phyloP scores from a whole-genome alignment of 1,140 invertebrate genomes.

The Apis cerana region DNA sequence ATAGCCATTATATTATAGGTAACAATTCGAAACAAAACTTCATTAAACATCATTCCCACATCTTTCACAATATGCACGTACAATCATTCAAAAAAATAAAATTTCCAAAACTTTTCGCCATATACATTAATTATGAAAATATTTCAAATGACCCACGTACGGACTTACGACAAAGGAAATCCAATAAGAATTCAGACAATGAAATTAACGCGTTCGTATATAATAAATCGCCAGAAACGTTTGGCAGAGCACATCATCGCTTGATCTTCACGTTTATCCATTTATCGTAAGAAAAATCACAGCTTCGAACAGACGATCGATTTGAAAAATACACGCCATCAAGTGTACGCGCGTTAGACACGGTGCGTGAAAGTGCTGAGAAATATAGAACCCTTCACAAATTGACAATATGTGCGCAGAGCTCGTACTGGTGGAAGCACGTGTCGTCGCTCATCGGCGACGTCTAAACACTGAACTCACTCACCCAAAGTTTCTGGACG shows the following conservation, averaged over 20 bases:
- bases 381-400: constrained; percentile 18
- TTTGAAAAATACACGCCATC: constrained; percentile 7
- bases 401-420: constrained; percentile 46
- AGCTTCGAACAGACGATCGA: background rate
- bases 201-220: background rate
- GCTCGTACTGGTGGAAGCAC: constrained; percentile 66
- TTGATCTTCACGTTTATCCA: background rate
- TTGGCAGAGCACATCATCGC: background rate
- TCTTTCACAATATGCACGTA: too few relatives aligned
- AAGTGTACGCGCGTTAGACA: constrained; percentile 33
- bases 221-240: background rate
- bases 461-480: constrained; percentile 70
- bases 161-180: background rate
- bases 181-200: background rate
- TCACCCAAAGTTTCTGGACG: constrained; percentile 72
- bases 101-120: background rate
- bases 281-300: background rate
- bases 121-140: background rate
- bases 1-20: too few relatives aligned
- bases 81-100: background rate
- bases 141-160: background rate
- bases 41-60: too few relatives aligned
- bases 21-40: too few relatives aligned
- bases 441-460: constrained; percentile 63
- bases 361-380: constrained; percentile 41